Conservation (phyloP, 2,888 invertebrate genomes). For the Pseudococcus viburni region DNA sequence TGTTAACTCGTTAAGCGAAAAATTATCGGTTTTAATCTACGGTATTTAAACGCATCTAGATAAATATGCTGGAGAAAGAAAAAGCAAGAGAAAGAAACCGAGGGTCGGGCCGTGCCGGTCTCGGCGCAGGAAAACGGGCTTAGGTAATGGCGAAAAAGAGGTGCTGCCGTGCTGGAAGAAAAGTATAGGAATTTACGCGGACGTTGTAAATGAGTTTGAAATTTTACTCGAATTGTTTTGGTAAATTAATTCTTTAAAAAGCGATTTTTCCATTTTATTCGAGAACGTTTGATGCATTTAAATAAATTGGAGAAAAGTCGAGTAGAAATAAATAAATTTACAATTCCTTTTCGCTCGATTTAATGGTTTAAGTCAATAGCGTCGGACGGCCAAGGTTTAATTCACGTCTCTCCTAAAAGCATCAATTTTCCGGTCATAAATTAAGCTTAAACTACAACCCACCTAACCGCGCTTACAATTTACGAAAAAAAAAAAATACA, state of each 20-base stretch:
- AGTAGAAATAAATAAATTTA: conserved; percentile 60
- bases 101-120: neutral
- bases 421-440: conserved; percentile 65
- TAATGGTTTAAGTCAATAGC: conserved; percentile 61
- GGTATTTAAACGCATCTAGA: conserved; percentile 1
- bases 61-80: neutral
- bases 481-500: conserved; percentile 43
- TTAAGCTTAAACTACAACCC: conserved; percentile 58
- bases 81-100: neutral
- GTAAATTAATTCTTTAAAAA: conserved; percentile 53
- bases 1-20: conserved; percentile 16
- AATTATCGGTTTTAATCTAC: conserved; percentile 16
- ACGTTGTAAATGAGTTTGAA: conserved; percentile 44
- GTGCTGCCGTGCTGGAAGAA: neutral
- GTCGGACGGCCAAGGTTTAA: conserved; percentile 55
- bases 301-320: conserved; percentile 58
- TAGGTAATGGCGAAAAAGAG: neutral
- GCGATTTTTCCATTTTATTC: conserved; percentile 49
- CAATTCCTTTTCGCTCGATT: conserved; percentile 62
- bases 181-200: conserved; percentile 26
- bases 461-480: conserved; percentile 52
- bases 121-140: neutral
- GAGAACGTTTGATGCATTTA: conserved; percentile 51
- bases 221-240: conserved; percentile 41
- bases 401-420: conserved; percentile 61